phyloP scores from a whole-genome alignment of 2,888 invertebrate genomes.

The Ophion slaviceki region DNA sequence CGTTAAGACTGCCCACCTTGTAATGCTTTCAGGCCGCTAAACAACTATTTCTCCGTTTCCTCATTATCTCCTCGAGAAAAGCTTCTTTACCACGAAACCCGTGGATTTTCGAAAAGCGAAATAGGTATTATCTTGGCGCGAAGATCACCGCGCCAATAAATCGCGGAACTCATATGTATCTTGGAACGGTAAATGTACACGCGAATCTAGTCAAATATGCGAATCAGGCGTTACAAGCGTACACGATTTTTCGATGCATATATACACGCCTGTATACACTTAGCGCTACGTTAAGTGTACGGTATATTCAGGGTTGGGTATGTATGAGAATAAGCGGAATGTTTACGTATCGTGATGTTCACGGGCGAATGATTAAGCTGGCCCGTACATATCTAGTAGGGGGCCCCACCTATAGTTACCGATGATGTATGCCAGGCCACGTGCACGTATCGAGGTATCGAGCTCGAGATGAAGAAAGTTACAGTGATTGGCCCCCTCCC shows the following conservation, averaged over 20 bases:
- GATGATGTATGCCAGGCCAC: constrained; percentile 41
- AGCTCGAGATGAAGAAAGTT: neutral
- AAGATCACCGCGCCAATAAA: no score
- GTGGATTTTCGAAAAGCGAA: no score
- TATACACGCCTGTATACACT: neutral
- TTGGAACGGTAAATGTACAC: constrained; percentile 51
- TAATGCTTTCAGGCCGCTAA: no score
- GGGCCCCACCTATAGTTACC: constrained; percentile 41
- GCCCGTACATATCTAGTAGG: constrained; percentile 26
- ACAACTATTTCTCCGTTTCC: neutral
- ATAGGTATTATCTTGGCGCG: no score
- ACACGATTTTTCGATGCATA: constrained; percentile 19
- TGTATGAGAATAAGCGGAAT: constrained; percentile 51
- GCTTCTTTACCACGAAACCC: no score
- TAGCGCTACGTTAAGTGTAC: constrained; percentile 36
- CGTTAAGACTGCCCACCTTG: neutral
- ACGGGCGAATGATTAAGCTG: constrained; percentile 62
- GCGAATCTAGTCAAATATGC: constrained; percentile 58
- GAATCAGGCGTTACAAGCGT: constrained; percentile 31
- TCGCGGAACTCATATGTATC: neutral
- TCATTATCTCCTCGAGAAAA: no score
- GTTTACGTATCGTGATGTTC: constrained; percentile 59
- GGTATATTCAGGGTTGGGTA: constrained; percentile 54
- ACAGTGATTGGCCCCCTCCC: constrained; percentile 50
- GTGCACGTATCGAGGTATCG: neutral